Base-by-base conservation (phyloP, 30 jellyfish, hydroid and myxozoan genomes). In the Nemopilema nomurai region DNA sequence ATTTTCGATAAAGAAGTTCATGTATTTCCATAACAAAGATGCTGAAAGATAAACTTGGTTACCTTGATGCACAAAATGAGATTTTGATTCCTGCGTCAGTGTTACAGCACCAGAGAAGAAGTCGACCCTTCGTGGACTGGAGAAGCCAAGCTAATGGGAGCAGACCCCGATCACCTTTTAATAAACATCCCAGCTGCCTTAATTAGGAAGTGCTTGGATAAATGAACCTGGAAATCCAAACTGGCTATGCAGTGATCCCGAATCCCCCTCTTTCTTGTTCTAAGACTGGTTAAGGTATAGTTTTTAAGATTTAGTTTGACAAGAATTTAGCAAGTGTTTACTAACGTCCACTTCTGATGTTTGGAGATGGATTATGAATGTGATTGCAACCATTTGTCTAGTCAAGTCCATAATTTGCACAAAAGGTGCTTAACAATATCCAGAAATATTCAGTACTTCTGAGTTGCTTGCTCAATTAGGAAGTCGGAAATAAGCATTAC, bases 221-320 rank as follows among this genome's bases (percentile, higher is more conserved):
- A 73, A 17, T 8, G 33, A 29, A 69, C 33, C 41, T 17, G 49
- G 33, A 73, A 73, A 73, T 73, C 83, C 83, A 73, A 73, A 69
- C 83, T 73, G 83, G 70, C 19, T 41, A 73, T 73, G 49, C 25
- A 31, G 24, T 73, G 83, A 73, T 73, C 83, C 83, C 9, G 57
- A 41, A 41, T 41, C 57, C 13, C 57, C n/a, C 13, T 6, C 57
- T 41, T 41, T 41, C 57, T 13, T 41, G 6, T 41, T 41, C 57
- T 41, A 6, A 41, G 6, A 41, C 57, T 41, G 9, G 57, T 41
- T 41, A 41, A 13, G 57, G 57, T 41, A 41, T 3, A 3, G 57
- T 6, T 6, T 41, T 6, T 41, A 3, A 41, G 13, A 13, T 41
- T 41, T 41, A 13, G 57, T 41, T 41, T 41, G 57, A 13, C 6